Base-by-base conservation (phyloP, 2,888 invertebrate genomes). In the Steinernema scapterisci region DNA sequence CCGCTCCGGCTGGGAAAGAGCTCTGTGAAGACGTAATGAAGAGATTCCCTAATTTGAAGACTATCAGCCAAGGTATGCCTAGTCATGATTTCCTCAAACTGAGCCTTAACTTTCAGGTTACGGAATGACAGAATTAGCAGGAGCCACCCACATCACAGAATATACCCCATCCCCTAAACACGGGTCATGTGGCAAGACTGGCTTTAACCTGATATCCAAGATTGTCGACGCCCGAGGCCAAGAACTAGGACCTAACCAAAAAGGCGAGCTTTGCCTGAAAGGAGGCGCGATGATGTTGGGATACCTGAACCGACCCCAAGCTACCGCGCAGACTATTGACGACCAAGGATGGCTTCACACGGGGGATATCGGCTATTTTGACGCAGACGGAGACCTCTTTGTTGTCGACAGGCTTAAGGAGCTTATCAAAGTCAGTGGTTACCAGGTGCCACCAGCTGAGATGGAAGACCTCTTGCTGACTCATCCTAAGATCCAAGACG, bases 201-300 rank as follows among this genome's bases (percentile, higher is more conserved):
- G 27, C 3, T 52, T 76, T 16, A 73, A 77, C 45, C 74, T 76
- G 9, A 74, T 79, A 54, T 52, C 80, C 75, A 79, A 79, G n/a
- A 77, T 80, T 5, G 71, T 72, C 46, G 79, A 79, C 9, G 23
- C 51, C 70, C 5, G 5, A 2, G 75, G 72, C 1, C 23, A 48
- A 23, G 51, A 79, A 52, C 73, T 70, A 21, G 73, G 71, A 7
- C 16, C 3, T 0, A 63, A 79, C 21, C 48, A 75, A 13, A 27
- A 70, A 23, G 80, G 80, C 1, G 79, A 89, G 88, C 93, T 97
- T 38, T 97, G 97, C 88, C 93, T 97, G 19, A 94, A 95, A 87
- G 97, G 97, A 38, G 79, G 83, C 9, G 78, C 95, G 88, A 94
- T 97, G 43, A 96, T 96, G 89, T 92, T 92, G 85, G 96, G 87